Base-by-base conservation (phyloP, 2,888 invertebrate species). In the Agriotes lineatus region DNA sequence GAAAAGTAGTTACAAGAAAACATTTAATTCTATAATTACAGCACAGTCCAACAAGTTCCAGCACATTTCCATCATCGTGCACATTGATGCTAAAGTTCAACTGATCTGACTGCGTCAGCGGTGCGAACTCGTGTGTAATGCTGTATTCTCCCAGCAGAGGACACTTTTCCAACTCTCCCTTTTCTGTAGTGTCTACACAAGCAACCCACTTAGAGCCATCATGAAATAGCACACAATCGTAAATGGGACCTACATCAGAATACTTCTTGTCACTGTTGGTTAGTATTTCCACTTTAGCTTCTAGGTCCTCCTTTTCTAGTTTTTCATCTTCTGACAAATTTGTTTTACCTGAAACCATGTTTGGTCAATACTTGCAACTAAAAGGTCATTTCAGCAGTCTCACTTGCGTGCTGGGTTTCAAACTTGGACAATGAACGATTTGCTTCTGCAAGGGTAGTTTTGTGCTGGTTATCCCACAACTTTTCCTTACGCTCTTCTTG, bases 41-140 rank as follows among this genome's bases (percentile, higher is more conserved):
- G 83, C 96, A 95, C 89, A 96, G 93, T 75, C 96, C 94, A 61
- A 96, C 97, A 56, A 99, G 91, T 86, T 99, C 98, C 62, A 99
- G 85, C 0, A 93, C 87, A 80, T 97, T 91, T 20, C 99, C 99
- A 12, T 93, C 90, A 76, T 96, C 93, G 79, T 96, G 93, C 44
- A 99, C 93, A 82, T 99, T 97, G 65, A 97, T 90, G 74, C 94
- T 93, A 81, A 96, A 87, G n/a, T 95, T 96, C 80, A 96, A 87
- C 81, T 92, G 91, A 81, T 96, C 96, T 71, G 90, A 85, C 42
- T 90, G 86, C 60, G 94, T 94, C 50, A 98, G 85, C 39, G 91
- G 90, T 0, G 88, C 88, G 83, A 90, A 95, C 78, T 97, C 91
- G 67, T 91, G 90, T 0, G 94, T 95, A 72, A 88, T 87, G 63